These are phyloP conservation scores for Cotesia typhae DNA, from an alignment of 1,140 invertebrate genomes.

Conservation along the genomic window DNA sequence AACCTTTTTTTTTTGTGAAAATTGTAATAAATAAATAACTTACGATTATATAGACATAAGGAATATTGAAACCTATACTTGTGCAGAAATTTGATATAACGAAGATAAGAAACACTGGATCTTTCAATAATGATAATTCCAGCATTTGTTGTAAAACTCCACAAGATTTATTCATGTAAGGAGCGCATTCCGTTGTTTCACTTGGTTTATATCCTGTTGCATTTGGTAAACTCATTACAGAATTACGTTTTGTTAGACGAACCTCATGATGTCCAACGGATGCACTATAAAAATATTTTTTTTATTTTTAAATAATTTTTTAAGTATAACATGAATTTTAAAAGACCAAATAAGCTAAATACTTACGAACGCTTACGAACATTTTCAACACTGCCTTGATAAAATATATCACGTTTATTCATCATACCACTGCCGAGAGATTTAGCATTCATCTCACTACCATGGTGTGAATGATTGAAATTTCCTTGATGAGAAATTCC, in stretches of 20 bases:
- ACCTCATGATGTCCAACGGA: constrained; percentile 44
- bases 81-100: constrained; percentile 94
- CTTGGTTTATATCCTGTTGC: constrained; percentile 34
- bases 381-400: constrained; percentile 81
- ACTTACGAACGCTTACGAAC: constrained; percentile 61
- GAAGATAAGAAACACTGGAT: constrained; percentile 91
- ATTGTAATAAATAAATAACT: background rate
- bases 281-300: constrained; percentile 40
- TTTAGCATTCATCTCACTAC: constrained; percentile 34
- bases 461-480: constrained; percentile 29
- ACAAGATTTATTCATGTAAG: constrained; percentile 68
- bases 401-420: constrained; percentile 86
- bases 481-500: constrained; percentile 47
- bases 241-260: constrained; percentile 37
- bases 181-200: constrained; percentile 59
- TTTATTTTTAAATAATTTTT: constrained; percentile 13
- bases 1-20: too few species aligned
- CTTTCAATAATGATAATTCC: constrained; percentile 82
- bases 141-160: constrained; percentile 81
- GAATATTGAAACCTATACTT: constrained; percentile 93
- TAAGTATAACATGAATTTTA: constrained; percentile 7
- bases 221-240: constrained; percentile 45
- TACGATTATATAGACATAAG: constrained; percentile 38
- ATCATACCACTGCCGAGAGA: constrained; percentile 76
- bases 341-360: constrained; percentile 24